These are phyloP conservation scores for Polypterus senegalus DNA, from an alignment of 2,113 vertebrate species.

Conservation along the genomic window DNA sequence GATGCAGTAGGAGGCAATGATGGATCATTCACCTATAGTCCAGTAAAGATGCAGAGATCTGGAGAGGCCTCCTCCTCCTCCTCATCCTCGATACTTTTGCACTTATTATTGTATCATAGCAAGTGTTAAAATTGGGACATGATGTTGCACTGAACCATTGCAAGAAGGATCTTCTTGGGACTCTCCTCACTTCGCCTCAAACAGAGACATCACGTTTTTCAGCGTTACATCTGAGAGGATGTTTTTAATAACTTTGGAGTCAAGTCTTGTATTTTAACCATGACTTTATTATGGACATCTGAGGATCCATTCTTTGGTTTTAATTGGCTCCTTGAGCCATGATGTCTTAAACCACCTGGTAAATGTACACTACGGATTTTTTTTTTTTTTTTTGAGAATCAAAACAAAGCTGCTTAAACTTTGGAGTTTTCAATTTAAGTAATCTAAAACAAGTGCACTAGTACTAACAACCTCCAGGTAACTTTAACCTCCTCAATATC, in stretches of 20 bases:
- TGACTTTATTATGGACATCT: no score
- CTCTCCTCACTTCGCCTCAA: neutral
- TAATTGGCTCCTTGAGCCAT: slow-evolving; percentile 15
- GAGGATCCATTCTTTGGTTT: no score
- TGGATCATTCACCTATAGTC: no score
- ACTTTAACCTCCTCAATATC: no score
- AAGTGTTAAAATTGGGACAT: slow-evolving; percentile 29
- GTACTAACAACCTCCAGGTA: neutral
- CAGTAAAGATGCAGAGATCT: no score
- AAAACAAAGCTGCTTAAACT: slow-evolving; percentile 21
- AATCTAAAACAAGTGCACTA: slow-evolving; percentile 17
- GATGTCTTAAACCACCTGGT: slow-evolving; percentile 42
- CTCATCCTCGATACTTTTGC: slow-evolving; percentile 45
- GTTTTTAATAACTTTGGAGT: neutral
- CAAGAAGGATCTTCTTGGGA: slow-evolving; percentile 35
- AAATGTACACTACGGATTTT: slow-evolving; percentile 30
- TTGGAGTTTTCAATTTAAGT: slow-evolving; percentile 1
- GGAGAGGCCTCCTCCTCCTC: no score
- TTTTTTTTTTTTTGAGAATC: slow-evolving; percentile 3
- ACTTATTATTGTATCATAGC: slow-evolving; percentile 44
- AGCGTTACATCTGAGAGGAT: slow-evolving; percentile 25
- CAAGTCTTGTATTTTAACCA: no score
- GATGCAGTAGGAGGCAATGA: no score
- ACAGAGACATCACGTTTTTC: slow-evolving; percentile 8
- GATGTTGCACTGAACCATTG: slow-evolving; percentile 54